Evolutionary conservation across 2,888 invertebrate species (phyloP).

Genomic region (Epinotia bilunana): DNA sequence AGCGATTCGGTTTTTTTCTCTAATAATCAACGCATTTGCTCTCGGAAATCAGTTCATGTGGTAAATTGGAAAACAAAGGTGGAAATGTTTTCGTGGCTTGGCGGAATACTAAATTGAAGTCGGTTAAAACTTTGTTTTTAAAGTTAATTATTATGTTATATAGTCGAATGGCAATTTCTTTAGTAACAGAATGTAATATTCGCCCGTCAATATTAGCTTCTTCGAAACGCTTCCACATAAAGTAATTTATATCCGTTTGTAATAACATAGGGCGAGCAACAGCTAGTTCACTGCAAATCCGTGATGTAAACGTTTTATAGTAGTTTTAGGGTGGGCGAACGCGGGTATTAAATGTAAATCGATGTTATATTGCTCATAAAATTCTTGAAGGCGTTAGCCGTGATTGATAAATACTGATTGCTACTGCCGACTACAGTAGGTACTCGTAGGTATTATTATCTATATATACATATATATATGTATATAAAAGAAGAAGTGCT

Average conservation of each 20-base stretch:
- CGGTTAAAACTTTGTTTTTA: too few relatives aligned
- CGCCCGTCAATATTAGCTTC: neutral
- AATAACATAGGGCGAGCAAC: constrained; percentile 20
- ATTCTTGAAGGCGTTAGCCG: constrained; percentile 29
- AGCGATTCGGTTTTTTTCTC: too few relatives aligned
- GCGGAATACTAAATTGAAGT: too few relatives aligned
- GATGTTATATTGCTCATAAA: constrained; percentile 38
- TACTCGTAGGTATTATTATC: neutral
- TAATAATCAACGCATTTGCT: too few relatives aligned
- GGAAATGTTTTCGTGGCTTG: too few relatives aligned
- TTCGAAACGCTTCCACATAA: constrained; percentile 14
- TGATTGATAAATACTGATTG: constrained; percentile 32
- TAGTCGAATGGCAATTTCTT: too few relatives aligned
- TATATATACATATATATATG: too few relatives aligned
- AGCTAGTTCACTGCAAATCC: constrained; percentile 24
- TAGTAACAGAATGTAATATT: neutral
- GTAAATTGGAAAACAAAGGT: too few relatives aligned
- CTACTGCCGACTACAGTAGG: neutral
- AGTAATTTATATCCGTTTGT: constrained; percentile 7
- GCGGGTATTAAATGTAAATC: constrained; percentile 35
- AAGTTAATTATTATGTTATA: too few relatives aligned
- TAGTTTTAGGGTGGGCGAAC: constrained; percentile 34
- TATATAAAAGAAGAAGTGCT: too few relatives aligned
- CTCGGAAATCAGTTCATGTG: too few relatives aligned
- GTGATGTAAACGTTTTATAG: constrained; percentile 38